Evolutionary conservation across 1,140 invertebrate genomes (phyloP), one percentile per base, ranked within the genome.

Genomic region (Eupristina koningsbergeri): DNA sequence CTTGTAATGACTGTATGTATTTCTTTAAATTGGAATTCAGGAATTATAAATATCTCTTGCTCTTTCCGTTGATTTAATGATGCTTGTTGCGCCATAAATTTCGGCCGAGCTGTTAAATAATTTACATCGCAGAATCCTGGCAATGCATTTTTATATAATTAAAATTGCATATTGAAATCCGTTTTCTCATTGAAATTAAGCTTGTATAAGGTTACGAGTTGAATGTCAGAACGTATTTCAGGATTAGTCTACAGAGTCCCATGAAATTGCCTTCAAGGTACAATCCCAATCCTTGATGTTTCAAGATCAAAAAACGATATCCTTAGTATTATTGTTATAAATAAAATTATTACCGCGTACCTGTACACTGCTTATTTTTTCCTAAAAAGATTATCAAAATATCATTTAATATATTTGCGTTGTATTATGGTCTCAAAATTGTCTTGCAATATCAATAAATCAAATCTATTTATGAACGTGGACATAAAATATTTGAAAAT

Each of bases 1-100:
- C 13, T 26, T 53, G 45, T 78, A 41, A 77, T 50, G 69, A 41
- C 36, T 45, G 45, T 67, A 22, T 47, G 31, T n/a, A 71, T 80
- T 61, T 22, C 41, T 36, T 53, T 75, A 50, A 17, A 31, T 75
- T 29, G 13, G 0, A 29, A 50, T 75, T 2, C 41, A 5, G 22
- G n/a, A 13, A 50, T 73, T 39, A 36, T 3, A 17, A 31, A 31
- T 64, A 17, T 15, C 3, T 22, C 0, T 13, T 58, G 53, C 53
- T 58, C 3, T 3, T 1, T 53, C 1, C 22, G 53, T 13, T 58
- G 53, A 58, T 26, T 58, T 58, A 58, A 26, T 9, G 26, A 58
- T 58, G 26, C 53, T 26, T 22, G 53, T 22, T 58, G 50, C 7
- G 3, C 22, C 3, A 26, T 58, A 58, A 58, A 58, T 58, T 58